Conservation (phyloP, 2,797 vertebrate genomes). For the Pyrocephalus nanus region DNA sequence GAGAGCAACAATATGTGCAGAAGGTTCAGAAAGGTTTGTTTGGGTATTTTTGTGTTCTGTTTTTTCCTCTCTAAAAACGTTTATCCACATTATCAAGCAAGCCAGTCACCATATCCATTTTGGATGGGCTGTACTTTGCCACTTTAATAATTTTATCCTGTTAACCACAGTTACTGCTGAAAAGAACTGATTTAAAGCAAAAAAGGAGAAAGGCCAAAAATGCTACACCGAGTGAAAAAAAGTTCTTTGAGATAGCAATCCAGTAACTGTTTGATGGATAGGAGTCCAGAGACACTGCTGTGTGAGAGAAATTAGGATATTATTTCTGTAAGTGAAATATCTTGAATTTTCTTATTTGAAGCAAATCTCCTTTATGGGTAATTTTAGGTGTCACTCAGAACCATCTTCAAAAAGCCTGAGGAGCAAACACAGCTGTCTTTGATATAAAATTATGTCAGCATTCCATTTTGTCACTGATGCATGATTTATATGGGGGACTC, state of each 20-base stretch:
- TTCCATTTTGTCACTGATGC: neutral
- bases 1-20: neutral
- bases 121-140: neutral
- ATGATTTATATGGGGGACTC: neutral
- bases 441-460: neutral
- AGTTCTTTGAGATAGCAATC: neutral
- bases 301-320: neutral
- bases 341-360: neutral
- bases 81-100: neutral
- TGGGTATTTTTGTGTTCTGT: fast-evolving
- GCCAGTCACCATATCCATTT: neutral
- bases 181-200: neutral
- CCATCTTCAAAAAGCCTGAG: neutral
- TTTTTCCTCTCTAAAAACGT: neutral
- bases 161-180: neutral
- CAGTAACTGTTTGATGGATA: neutral
- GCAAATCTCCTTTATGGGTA: neutral
- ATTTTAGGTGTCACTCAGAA: neutral
- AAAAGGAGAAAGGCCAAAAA: neutral
- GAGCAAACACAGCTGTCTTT: neutral
- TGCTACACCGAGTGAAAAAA: neutral
- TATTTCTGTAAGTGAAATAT: neutral
- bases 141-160: neutral
- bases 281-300: neutral
- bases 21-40: neutral